A percentile compares a stretch with the other conserved stretches of the same genome.
phyloP scores from a whole-genome alignment of 2,113 vertebrate species.

The Grallaria varia region DNA sequence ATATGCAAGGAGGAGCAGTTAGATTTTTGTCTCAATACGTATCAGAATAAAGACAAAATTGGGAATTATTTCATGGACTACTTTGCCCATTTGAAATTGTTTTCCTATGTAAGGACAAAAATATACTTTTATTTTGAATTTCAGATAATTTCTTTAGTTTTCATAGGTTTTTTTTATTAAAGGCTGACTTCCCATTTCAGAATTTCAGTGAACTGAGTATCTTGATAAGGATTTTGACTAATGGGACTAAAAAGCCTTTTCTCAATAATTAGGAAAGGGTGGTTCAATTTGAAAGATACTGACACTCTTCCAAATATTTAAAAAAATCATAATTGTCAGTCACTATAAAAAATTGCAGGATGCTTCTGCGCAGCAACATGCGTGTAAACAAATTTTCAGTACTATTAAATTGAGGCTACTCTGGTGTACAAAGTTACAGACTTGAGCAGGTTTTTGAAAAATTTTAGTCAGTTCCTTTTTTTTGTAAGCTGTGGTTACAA shows the following conservation, averaged over 20 bases:
- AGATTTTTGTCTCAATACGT: background rate
- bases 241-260: background rate
- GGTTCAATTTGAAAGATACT: background rate
- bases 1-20: background rate
- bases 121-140: background rate
- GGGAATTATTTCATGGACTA: background rate
- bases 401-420: background rate
- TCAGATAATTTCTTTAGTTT: background rate
- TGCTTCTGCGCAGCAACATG: background rate
- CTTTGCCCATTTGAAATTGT: background rate
- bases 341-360: background rate
- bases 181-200: background rate
- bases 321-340: background rate
- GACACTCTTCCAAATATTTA: background rate
- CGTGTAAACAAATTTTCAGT: background rate
- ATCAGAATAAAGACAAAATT: background rate
- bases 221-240: background rate
- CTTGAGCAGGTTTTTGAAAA: background rate
- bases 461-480: accelerated
- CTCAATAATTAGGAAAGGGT: background rate
- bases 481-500: background rate
- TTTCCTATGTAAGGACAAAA: background rate
- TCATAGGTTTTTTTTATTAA: background rate
- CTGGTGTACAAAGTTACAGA: background rate
- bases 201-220: background rate